A percentile compares a stretch with the other conserved stretches of the same genome.
These are phyloP conservation scores for Okamejei kenojei DNA, from an alignment of 2,797 vertebrate genomes.

Conservation along the genomic window DNA sequence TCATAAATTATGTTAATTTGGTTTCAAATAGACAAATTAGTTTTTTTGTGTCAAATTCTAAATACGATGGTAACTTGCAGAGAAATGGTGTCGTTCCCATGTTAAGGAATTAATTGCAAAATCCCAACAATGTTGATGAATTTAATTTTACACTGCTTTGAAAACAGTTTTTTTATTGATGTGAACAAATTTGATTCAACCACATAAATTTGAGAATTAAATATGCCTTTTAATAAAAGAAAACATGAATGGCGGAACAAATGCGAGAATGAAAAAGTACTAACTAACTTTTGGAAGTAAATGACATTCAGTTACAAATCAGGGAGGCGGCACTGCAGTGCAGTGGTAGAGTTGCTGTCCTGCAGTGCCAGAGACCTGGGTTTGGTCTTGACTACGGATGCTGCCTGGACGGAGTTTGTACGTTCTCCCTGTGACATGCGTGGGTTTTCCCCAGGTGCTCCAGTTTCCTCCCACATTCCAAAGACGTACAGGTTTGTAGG, in stretches of 20 bases:
- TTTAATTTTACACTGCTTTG: neutral
- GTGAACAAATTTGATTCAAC: neutral
- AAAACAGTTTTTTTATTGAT: neutral
- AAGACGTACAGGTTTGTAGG: no score
- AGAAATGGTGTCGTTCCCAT: neutral
- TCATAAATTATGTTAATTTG: neutral
- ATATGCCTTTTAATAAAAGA: neutral
- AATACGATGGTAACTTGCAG: neutral
- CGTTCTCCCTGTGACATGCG: no score
- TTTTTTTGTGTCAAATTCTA: neutral
- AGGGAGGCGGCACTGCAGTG: neutral
- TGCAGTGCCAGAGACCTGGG: no score
- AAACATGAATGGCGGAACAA: neutral
- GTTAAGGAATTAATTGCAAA: neutral
- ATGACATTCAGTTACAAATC: neutral
- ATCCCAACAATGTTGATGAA: neutral
- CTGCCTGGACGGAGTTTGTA: no score
- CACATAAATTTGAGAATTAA: neutral
- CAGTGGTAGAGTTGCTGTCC: no score
- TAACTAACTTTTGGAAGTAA: neutral
- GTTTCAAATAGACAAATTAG: neutral
- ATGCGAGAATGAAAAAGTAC: no score
- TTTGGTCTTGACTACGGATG: no score
- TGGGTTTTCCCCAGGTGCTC: no score
- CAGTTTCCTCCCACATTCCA: no score